A percentile compares a stretch with the other conserved stretches of the same genome.
Evolutionary conservation across 2,797 vertebrate genomes (phyloP).

Genomic region (Anolis apletophallus): DNA sequence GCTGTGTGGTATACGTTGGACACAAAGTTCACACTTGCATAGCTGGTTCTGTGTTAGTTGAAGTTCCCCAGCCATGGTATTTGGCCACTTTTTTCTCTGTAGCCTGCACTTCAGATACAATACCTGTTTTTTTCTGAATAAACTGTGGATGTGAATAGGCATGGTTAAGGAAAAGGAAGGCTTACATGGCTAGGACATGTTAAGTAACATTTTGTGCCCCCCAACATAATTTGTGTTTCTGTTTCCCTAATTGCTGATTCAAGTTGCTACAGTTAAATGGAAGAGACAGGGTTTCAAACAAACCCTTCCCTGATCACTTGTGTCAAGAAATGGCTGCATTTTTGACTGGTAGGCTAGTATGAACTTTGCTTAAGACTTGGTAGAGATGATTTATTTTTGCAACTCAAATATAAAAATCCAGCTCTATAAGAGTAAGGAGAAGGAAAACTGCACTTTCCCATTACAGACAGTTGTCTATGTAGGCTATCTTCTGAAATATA

Average conservation of each 20-base stretch:
- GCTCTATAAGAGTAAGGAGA: too few species aligned
- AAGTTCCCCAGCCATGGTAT: neutral
- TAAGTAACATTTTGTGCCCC: neutral
- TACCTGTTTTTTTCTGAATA: neutral
- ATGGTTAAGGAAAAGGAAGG: neutral
- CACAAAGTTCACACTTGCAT: neutral
- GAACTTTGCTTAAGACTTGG: neutral
- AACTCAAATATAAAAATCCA: too few species aligned
- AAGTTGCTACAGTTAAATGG: neutral
- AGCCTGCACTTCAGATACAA: neutral
- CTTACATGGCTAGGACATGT: neutral
- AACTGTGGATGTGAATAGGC: neutral
- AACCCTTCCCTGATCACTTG: neutral
- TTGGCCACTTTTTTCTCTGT: neutral
- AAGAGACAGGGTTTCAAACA: neutral
- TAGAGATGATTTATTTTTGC: too few species aligned
- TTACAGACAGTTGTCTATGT: neutral
- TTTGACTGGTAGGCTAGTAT: neutral
- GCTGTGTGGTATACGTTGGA: neutral
- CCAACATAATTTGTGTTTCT: neutral
- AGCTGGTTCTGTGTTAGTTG: neutral
- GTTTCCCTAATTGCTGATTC: neutral
- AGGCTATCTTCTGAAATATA: neutral
- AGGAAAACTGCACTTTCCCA: too few species aligned
- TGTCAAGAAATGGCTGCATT: neutral